Evolutionary conservation across 2,888 invertebrate genomes (phyloP), one percentile per base, ranked within the genome.

Genomic region (Sinohyriopsis cumingii): DNA sequence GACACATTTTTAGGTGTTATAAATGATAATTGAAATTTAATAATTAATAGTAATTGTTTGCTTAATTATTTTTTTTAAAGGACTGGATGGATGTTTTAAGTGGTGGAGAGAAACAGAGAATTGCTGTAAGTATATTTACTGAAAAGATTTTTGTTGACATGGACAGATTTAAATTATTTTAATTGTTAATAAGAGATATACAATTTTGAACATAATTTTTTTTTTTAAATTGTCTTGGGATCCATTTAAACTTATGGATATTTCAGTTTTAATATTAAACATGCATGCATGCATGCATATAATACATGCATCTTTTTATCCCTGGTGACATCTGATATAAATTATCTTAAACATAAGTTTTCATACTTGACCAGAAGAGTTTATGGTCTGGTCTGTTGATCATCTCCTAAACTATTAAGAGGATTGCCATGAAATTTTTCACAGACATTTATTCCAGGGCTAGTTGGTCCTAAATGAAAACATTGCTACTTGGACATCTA

Each of bases 1-100:
- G 9, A 45, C 45, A 60, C 3, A 22, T 64, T 67, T 45, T 68
- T 69, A 75, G 82, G 12, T 84, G 82, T 83, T 73, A 78, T 25
- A 79, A 79, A 19, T 68, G 5, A 61, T 28, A 20, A 15, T 20
- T 24, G 53, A 33, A 18, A 61, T 24, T 45, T 19, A n/a, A 7
- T 60, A 9, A 45, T 22, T 59, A 28, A 28, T 33, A 54, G 18
- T n/a, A 12, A 18, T 20, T 28, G 33, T 19, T 62, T 24, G 22
- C 19, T 24, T 62, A 45, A 33, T 56, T 57, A 59, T 12, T 64
- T 19, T 63, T 33, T 57, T 75, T 83, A 1, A 96, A 97, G 84
- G 99, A 99, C 92, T 99, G 99, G 99, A 95, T 98, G 93, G 99
- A 99, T 90, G 97, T 99, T 0, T 92, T 99, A 7, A 97, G 96